Evolutionary conservation across 1,140 invertebrate species (phyloP).

Genomic region (Dreissena polymorpha): DNA sequence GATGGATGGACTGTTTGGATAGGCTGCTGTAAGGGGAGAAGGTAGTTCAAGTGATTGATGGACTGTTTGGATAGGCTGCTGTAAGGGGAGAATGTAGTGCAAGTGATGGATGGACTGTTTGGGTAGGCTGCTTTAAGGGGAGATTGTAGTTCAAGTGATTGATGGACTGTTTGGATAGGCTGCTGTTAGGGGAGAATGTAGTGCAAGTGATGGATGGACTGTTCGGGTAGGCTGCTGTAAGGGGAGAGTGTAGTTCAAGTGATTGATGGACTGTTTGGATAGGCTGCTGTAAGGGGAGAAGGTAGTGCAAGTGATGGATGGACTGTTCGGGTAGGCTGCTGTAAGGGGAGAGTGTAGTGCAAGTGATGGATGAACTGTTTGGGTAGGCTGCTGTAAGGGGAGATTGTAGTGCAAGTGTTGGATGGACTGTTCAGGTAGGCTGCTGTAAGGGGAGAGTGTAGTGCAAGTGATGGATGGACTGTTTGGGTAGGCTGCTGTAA

Average conservation of each 20-base stretch:
- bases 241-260: slow-evolving; percentile 63
- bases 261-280: slow-evolving; percentile 66
- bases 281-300: too few relatives aligned
- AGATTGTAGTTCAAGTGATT: too few relatives aligned
- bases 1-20: slow-evolving; percentile 65
- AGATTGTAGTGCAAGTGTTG: slow-evolving; percentile 62
- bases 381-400: slow-evolving; percentile 62
- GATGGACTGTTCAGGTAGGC: slow-evolving; percentile 66
- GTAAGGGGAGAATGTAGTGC: too few relatives aligned
- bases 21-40: too few relatives aligned
- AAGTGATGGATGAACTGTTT: slow-evolving; percentile 63
- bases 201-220: slow-evolving; percentile 64
- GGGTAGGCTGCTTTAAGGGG: slow-evolving; percentile 63
- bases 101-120: too few relatives aligned
- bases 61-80: slow-evolving; percentile 61
- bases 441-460: slow-evolving; percentile 35
- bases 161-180: too few relatives aligned
- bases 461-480: slow-evolving; percentile 64
- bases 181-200: too few relatives aligned
- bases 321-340: slow-evolving; percentile 62
- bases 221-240: slow-evolving; percentile 61
- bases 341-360: slow-evolving; percentile 56
- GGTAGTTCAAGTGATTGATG: slow-evolving; percentile 67
- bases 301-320: slow-evolving; percentile 66
- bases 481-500: slow-evolving; percentile 61